A percentile compares a stretch with the other conserved stretches of the same genome.
Conservation (phyloP, 2,113 vertebrate species). For the Clupea harengus region DNA sequence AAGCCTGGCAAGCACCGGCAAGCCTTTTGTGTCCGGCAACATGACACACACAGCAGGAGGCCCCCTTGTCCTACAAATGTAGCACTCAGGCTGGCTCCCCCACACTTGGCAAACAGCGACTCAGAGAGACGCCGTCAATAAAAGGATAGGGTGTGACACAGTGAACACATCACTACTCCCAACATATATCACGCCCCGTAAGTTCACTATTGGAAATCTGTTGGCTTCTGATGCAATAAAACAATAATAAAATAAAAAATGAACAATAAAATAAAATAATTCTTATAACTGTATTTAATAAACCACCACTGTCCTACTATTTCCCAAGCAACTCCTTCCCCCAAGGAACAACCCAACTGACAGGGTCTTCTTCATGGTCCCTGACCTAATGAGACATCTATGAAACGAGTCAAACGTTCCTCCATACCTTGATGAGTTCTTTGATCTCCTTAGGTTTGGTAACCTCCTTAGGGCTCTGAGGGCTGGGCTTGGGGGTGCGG, state of each 20-base stretch:
- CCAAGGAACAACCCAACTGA: too few species aligned
- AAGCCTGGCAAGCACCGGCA: constrained; percentile 57
- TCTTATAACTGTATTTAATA: background rate
- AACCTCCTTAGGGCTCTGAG: constrained; percentile 74
- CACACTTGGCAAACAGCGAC: constrained; percentile 18
- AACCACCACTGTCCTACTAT: too few species aligned
- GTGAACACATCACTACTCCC: background rate
- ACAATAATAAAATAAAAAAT: too few species aligned
- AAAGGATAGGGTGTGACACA: background rate
- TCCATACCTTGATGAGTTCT: constrained; percentile 67
- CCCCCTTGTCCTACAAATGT: constrained; percentile 60
- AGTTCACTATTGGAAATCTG: background rate
- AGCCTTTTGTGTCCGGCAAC: constrained; percentile 66
- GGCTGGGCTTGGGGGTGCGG: constrained; percentile 73
- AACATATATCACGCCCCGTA: background rate
- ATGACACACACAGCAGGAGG: constrained; percentile 62
- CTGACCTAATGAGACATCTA: background rate
- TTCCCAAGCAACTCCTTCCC: too few species aligned
- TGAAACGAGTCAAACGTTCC: constrained; percentile 23
- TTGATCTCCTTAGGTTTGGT: constrained; percentile 75
- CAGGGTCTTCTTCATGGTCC: background rate
- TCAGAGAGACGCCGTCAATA: background rate
- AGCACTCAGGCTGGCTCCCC: constrained; percentile 40
- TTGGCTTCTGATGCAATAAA: too few species aligned
- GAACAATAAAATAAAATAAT: too few species aligned